Conservation (phyloP, 1,140 invertebrate genomes). For the Neodiprion fabricii region DNA sequence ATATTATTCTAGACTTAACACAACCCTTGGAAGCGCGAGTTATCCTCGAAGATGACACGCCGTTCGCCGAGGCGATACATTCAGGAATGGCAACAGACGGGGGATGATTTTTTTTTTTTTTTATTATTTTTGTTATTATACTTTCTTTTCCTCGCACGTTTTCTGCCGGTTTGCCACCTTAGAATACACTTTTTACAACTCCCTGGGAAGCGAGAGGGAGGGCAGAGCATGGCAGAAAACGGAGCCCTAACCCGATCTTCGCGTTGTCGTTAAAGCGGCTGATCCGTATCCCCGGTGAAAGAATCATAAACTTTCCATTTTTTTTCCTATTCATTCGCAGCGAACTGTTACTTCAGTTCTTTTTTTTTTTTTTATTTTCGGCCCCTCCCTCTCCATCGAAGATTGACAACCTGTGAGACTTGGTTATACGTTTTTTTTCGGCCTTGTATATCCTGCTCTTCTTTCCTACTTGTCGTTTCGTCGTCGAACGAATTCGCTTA, state of each 20-base stretch:
- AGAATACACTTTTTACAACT: no score
- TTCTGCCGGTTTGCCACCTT: no score
- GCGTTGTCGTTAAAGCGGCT: not conserved
- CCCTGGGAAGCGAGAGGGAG: no score
- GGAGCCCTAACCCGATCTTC: not conserved
- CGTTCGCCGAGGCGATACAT: not conserved
- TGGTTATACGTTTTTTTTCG: no score
- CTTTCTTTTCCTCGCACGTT: not conserved
- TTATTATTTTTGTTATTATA: not conserved
- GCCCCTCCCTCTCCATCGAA: not conserved
- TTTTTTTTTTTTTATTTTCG: not conserved
- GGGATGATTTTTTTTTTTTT: no score
- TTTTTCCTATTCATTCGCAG: not conserved
- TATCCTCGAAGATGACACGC: no score
- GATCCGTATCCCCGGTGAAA: not conserved
- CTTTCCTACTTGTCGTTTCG: not conserved
- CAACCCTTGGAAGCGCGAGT: not conserved
- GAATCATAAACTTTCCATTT: not conserved
- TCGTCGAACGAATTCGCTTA: not conserved
- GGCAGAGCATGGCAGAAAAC: not conserved
- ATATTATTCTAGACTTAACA: constrained; percentile 14
- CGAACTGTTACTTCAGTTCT: not conserved
- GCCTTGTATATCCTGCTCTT: not conserved
- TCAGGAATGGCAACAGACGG: not conserved
- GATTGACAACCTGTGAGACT: not conserved